Base-by-base conservation (phyloP, 2,113 vertebrate genomes). In the Coptodon rendalli region DNA sequence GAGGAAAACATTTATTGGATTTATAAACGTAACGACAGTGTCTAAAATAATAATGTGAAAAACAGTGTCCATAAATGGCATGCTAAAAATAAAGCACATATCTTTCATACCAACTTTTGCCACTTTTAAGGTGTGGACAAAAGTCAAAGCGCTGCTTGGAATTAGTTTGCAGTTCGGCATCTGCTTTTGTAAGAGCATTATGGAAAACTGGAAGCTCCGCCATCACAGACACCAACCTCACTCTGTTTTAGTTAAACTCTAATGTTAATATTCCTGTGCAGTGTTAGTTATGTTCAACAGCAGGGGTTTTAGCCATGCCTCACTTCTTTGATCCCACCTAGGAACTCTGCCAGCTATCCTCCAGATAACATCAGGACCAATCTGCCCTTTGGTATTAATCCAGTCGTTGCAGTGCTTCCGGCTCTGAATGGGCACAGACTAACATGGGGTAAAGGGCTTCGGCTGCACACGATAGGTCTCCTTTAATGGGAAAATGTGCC, bases 351-450 rank as follows among this genome's bases (percentile, higher is more conserved):
- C 93, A 94, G 83, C 73, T 19, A 10, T 86, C 71, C 85, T 78
- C 82, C 87, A 79, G 87, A 93, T 83, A 80, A 88, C 88, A 93
- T 87, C 86, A 81, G 53, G 17, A 56, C 81, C 82, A 86, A 87
- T 94, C 92, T 87, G 79, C 53, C 73, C 83, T 85, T 57, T 59
- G 59, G 57, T 68, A 73, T 84, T 89, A 90, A 93, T 95, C 88
- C 86, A 56, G 73, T 86, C 11, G 16, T 86, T 24, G 27, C 79
- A 83, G 83, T 59, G 76, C 84, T 85, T 87, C 83, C 71, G 31
- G 29, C 68, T 83, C 61, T 36, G 83, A 82, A 86, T 83, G 86
- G 80, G 61, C 89, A 52, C 81, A 80, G 31, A 9, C 48, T 68
- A 29, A 71, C 43, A 6, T 45, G 10, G 59, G 53, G 45, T 84